Evolutionary conservation across 2,888 invertebrate genomes (phyloP), one percentile per base, ranked within the genome.

Genomic region (Ectemnius continuus): DNA sequence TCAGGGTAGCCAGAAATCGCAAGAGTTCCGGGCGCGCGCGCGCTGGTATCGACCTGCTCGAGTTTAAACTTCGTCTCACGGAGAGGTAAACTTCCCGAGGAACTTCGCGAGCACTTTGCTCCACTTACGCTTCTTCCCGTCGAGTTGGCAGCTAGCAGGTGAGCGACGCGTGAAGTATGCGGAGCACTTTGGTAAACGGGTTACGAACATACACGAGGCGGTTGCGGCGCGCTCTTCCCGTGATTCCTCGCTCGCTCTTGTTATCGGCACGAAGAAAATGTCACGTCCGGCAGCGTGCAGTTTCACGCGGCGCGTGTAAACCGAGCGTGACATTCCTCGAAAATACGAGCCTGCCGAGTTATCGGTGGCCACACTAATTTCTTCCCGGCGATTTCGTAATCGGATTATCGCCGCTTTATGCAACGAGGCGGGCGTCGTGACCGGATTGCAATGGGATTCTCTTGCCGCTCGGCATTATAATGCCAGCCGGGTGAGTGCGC

Each of bases 241-340:
- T 14, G 14, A 14, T 52, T 52, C n/a, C 13, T 52, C 6, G 3
- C 2, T 6, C 52, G 16, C 16, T 14, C 52, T 11, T 14, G 52
- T 52, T 11, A 11, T 52, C 52, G 52, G 14, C 16, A 13, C 13
- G 14, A 52, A 52, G 23, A 36, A 52, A 52, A 52, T 52, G 52
- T 52, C 52, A 52, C 52, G 52, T 52, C 16, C n/a, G n/a, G 4
- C 3, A 11, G 11, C 2, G 47, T 14, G 47, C n/a, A 47, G 11
- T 14, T n/a, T 47, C n/a, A 14, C n/a, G n/a, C 52, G 16, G 16
- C 52, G 52, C 16, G 16, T 52, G 52, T 16, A 52, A 52, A 52
- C 52, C 16, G 6, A 14, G 52, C 52, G 52, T 52, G 52, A 52
- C 52, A 52, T 52, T 52, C 52, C 16, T 52, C n/a, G 52, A 52